These are phyloP conservation scores for Halocynthia aurantium DNA, from an alignment of 23 tunicate species.

Conservation along the genomic window DNA sequence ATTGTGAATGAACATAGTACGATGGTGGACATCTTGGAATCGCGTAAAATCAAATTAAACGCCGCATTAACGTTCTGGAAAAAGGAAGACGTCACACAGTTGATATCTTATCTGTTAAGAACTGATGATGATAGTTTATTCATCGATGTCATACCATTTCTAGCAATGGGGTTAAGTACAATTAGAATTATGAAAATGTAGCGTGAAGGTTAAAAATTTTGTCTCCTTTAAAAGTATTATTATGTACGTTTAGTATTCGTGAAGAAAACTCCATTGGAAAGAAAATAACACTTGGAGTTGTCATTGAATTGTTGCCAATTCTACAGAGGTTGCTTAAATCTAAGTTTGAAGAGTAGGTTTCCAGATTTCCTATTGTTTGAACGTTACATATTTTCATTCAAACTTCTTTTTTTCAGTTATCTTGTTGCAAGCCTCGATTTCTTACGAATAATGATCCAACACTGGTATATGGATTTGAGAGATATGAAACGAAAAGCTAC, in stretches of 20 bases:
- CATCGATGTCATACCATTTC: slow-evolving; percentile 52
- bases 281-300: slow-evolving; percentile 47
- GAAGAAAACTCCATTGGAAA: slow-evolving; percentile 52
- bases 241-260: neutral
- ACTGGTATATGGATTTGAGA: slow-evolving; percentile 67
- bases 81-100: slow-evolving; percentile 45
- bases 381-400: neutral
- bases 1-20: slow-evolving; percentile 37
- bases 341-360: slow-evolving; percentile 61
- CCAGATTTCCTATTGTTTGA: neutral
- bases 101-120: slow-evolving; percentile 46
- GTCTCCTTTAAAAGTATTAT: neutral
- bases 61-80: slow-evolving; percentile 87
- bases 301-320: slow-evolving; percentile 62
- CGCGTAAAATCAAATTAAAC: slow-evolving; percentile 46
- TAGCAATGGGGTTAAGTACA: slow-evolving; percentile 43
- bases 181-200: neutral
- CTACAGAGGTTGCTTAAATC: slow-evolving; percentile 45
- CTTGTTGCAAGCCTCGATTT: slow-evolving; percentile 56
- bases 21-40: slow-evolving; percentile 57
- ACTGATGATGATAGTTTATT: slow-evolving; percentile 78
- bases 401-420: slow-evolving; percentile 28
- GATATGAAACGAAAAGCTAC: slow-evolving; percentile 23
- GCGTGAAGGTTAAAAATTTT: neutral
- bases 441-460: slow-evolving; percentile 48